Conservation (phyloP, 2,888 invertebrate species). For the Himalopsyche kuldschensis region DNA sequence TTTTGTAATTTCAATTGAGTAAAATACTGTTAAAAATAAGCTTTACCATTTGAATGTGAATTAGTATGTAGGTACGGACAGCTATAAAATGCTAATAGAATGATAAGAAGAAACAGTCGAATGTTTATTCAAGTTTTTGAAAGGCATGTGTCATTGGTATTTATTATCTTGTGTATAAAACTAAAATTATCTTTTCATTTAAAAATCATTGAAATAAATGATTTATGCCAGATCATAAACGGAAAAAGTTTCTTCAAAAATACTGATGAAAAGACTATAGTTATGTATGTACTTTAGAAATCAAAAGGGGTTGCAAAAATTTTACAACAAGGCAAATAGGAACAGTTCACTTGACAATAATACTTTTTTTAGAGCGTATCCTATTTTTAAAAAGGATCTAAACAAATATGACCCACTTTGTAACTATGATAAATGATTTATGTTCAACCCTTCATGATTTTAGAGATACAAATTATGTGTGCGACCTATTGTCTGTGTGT, state of each 20-base stretch:
- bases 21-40: too few species aligned
- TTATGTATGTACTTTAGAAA: background rate
- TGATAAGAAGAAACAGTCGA: too few species aligned
- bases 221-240: background rate
- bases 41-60: too few species aligned
- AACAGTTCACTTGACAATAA: slow-evolving; percentile 2
- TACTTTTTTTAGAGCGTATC: background rate
- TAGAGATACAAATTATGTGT: slow-evolving; percentile 6
- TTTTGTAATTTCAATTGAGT: too few species aligned
- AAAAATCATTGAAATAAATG: background rate
- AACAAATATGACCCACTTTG: slow-evolving; percentile 25
- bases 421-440: slow-evolving; percentile 24
- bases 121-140: too few species aligned
- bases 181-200: too few species aligned
- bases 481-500: background rate
- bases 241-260: background rate
- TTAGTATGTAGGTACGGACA: too few species aligned
- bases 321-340: background rate
- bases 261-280: background rate
- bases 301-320: slow-evolving; percentile 11
- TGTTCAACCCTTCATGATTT: slow-evolving; percentile 3
- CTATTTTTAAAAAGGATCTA: slow-evolving; percentile 13
- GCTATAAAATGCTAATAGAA: too few species aligned
- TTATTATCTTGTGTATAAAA: too few species aligned
- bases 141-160: too few species aligned